Base-by-base conservation (phyloP, 1,140 invertebrate species). In the Caenorhabditis tropicalis region DNA sequence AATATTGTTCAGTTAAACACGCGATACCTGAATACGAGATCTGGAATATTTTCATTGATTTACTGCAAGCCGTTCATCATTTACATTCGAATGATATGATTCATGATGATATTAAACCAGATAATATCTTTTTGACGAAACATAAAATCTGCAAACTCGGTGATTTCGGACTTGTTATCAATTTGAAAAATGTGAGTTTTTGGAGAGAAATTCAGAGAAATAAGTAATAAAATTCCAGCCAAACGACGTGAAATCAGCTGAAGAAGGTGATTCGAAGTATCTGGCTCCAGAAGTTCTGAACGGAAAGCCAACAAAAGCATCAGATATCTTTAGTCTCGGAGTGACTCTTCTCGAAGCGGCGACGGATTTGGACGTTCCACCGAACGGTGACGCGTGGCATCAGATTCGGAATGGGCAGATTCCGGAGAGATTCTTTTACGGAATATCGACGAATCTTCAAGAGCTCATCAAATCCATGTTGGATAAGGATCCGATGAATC, bases 91-190 rank as follows among this genome's bases (percentile, higher is more conserved):
- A 93, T 53, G 92, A 94, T 90, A 91, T 95, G 43, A 92, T 95
- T 49, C 94, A 95, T 90, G 92, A 95, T 90, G 94, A 95, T 89
- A 94, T 95, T 29, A 95, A 95, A 92, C 93, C 94, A 81, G 94
- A 94, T 33, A 95, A 95, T 91, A 94, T 95, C 60, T 93, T 95
- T 86, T 92, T 93, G 39, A 92, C 93, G 53, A 86, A 92, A 92
- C 91, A 93, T 92, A 83, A 92, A 84, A 84, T 92, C 0, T 95
- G 94, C 88, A 95, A 95, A 89, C 91, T 95, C 33, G 94, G 94
- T 43, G 94, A 95, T 91, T 95, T 95, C 92, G 94, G 94, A 15
- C 91, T 95, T 12, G 93, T 95, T 19, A 89, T 94, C n/a, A 94
- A 94, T 89, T 88, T 94, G 15, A 92, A 93, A 82, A 93, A 93